Percentiles rank a stretch among this genome's conserved stretches.
Conservation (phyloP, 2,797 vertebrate genomes). For the Loriculus beryllinus region DNA sequence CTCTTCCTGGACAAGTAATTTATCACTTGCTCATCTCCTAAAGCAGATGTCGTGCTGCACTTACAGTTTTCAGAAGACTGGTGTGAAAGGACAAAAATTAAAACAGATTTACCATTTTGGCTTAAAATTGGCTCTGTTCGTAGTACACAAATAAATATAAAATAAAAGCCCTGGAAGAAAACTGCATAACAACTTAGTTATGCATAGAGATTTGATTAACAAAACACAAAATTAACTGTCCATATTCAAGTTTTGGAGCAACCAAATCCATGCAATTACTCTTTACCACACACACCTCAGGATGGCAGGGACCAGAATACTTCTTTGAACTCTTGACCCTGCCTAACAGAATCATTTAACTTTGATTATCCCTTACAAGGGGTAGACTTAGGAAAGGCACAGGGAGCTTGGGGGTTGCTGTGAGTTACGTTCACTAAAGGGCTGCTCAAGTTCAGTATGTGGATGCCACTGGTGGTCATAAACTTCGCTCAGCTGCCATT, state of each 20-base stretch:
- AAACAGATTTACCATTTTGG: neutral
- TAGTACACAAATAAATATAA: neutral
- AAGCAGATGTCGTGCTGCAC: neutral
- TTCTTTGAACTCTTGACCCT: neutral
- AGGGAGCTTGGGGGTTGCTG: neutral
- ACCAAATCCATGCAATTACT: neutral
- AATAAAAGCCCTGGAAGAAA: neutral
- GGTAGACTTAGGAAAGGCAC: neutral
- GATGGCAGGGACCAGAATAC: neutral
- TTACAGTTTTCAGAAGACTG: slow-evolving; percentile 11
- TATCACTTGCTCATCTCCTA: neutral
- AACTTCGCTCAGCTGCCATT: neutral
- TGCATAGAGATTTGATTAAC: neutral
- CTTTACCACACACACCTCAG: neutral
- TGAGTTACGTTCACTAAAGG: rapidly evolving
- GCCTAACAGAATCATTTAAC: neutral
- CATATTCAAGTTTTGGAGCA: neutral
- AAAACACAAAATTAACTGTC: neutral
- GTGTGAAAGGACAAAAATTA: neutral
- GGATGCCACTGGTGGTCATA: neutral
- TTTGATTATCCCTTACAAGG: neutral
- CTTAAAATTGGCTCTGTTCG: neutral
- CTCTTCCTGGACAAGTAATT: neutral
- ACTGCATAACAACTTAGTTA: neutral
- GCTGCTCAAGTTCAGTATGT: neutral